Evolutionary conservation across 1,140 invertebrate genomes (phyloP), one percentile per base, ranked within the genome.

Genomic region (Drosophila erecta): DNA sequence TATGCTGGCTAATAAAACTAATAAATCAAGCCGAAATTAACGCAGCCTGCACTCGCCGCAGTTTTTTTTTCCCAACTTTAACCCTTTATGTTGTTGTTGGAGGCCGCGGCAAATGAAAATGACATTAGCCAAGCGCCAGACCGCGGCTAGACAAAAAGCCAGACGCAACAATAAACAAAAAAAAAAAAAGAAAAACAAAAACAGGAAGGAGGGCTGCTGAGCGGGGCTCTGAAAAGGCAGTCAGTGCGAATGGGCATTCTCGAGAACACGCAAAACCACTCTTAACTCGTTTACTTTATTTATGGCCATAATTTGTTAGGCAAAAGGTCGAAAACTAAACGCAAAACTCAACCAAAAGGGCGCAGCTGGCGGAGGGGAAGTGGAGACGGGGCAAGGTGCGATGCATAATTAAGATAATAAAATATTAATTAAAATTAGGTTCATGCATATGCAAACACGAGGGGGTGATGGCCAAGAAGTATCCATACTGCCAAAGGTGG

Each of bases 221-320:
- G 38, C 40, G 27, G 17, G 17, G 17, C 17, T 17, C 17, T 17
- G 35, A 41, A 47, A 15, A 17, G 24, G 44, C 40, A 49, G 58
- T 64, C 50, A 30, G 55, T 75, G 77, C 72, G 66, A 73, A 81
- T 69, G 62, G 72, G 61, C 81, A 66, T 79, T 85, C 81, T 81
- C 20, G 54, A 75, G 54, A 76, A 87, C 84, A 87, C 84, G 79
- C 84, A 89, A 89, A 89, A 89, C 79, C 84, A 94, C 95, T 74
- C 94, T 94, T 78, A 95, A 76, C 87, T 90, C 87, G 87, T 90
- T 90, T 80, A 84, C 76, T 78, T 90, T 90, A 90, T 90, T 90
- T 90, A 90, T 90, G 87, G 61, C 73, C 83, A 90, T 90, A 90
- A 90, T 90, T 90, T 90, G 87, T 90, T 87, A 72, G 79, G 60